phyloP scores from a whole-genome alignment of 64 coral and sea anemone species.

The Pocillopora damicornis region DNA sequence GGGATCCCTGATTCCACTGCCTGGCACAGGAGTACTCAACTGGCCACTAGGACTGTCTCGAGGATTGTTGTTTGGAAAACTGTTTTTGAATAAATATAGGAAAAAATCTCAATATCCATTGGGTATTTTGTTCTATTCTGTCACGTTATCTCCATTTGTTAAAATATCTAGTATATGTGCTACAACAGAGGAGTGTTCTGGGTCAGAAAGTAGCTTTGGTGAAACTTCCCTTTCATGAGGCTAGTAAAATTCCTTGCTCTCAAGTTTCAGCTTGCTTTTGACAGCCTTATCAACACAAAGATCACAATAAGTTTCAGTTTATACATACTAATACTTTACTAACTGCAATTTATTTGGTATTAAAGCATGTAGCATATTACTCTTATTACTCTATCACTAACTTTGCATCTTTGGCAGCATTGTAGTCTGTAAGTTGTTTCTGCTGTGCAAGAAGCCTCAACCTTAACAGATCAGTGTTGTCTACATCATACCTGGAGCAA shows the following conservation, averaged over 20 bases:
- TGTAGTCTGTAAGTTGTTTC: conserved; percentile 49
- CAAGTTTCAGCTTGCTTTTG: too few species aligned
- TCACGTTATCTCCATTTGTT: too few species aligned
- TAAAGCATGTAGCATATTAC: neutral
- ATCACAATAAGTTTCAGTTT: too few species aligned
- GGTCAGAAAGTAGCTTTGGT: too few species aligned
- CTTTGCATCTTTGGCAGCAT: conserved; percentile 39
- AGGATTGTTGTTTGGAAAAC: neutral
- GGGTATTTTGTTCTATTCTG: too few species aligned
- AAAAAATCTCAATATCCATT: neutral
- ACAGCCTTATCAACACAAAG: too few species aligned
- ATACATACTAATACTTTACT: too few species aligned
- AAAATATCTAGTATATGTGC: too few species aligned
- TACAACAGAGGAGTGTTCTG: too few species aligned
- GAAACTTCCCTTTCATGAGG: too few species aligned
- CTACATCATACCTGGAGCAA: conserved; percentile 62
- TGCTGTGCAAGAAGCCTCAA: conserved; percentile 58
- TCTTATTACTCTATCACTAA: conserved; percentile 16
- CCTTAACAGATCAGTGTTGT: conserved; percentile 68
- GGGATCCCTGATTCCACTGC: neutral
- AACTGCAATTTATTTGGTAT: neutral
- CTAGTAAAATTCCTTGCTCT: too few species aligned
- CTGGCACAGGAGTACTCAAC: conserved; percentile 54
- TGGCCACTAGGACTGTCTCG: conserved; percentile 60
- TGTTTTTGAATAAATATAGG: neutral